Evolutionary conservation across 2,113 vertebrate genomes (phyloP).

Genomic region (Corvus cornix): DNA sequence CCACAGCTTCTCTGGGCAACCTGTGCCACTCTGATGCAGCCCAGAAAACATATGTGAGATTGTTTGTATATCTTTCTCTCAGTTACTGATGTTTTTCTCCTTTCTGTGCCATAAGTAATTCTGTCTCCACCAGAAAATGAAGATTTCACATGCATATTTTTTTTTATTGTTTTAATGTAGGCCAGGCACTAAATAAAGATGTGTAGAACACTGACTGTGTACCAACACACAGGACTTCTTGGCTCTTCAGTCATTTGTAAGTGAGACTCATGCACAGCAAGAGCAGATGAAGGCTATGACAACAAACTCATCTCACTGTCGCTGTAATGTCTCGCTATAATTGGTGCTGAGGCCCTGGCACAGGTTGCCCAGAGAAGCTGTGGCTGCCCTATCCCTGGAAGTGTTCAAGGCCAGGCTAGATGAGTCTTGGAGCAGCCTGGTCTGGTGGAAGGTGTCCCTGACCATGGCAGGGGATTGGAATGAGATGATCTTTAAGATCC

Average conservation of each 20-base stretch:
- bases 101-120: not conserved
- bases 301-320: not conserved
- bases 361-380: not conserved
- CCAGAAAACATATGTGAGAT: not conserved
- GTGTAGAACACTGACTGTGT: not conserved
- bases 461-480: not conserved
- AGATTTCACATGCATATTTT: not conserved
- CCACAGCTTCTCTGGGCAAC: not conserved
- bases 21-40: not conserved
- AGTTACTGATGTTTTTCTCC: not conserved
- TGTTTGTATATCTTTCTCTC: not conserved
- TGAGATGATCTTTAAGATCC: not conserved
- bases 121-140: not conserved
- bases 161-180: not conserved
- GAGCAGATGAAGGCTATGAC: not conserved
- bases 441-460: not conserved
- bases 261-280: not conserved
- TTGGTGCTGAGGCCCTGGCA: not conserved
- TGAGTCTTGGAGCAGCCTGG: not conserved
- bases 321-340: fast-evolving
- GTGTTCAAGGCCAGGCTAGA: not conserved
- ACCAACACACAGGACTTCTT: not conserved
- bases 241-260: not conserved
- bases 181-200: not conserved
- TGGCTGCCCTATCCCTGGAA: not conserved